These are phyloP conservation scores for Chymomyza costata DNA, from an alignment of 1,140 invertebrate species.

Conservation along the genomic window DNA sequence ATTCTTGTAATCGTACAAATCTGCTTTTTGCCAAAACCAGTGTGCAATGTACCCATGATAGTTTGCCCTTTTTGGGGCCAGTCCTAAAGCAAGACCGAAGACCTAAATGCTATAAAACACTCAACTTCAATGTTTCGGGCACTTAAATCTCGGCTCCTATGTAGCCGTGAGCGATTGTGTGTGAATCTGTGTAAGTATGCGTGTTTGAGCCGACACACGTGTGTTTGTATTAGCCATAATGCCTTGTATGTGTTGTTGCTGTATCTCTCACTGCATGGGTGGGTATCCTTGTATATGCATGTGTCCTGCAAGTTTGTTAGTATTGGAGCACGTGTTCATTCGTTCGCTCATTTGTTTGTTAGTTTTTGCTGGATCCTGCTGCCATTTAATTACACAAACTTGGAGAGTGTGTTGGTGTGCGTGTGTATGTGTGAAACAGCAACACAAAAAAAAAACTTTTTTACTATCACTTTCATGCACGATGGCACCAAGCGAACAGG, in stretches of 20 bases:
- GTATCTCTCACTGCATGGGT: conserved; percentile 3
- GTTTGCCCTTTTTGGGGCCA: too few relatives aligned
- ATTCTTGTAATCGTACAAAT: too few relatives aligned
- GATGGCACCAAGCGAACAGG: conserved; percentile 7
- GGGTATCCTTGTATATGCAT: conserved; percentile 2
- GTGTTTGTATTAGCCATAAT: conserved; percentile 16
- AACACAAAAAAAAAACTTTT: conserved; percentile 29
- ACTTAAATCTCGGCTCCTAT: conserved; percentile 37
- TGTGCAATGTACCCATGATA: too few relatives aligned
- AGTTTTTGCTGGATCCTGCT: conserved; percentile 7
- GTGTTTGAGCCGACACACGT: conserved; percentile 20
- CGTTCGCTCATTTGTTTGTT: conserved; percentile 27
- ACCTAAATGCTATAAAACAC: too few relatives aligned
- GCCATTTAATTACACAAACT: conserved; percentile 34
- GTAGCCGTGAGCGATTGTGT: background rate
- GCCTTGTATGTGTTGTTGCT: conserved; percentile 6
- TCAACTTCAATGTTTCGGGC: conserved; percentile 14
- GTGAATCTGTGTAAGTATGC: conserved; percentile 15
- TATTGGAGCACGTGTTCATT: conserved; percentile 16
- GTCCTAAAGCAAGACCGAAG: too few relatives aligned
- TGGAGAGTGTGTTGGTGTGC: too few relatives aligned
- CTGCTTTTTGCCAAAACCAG: too few relatives aligned
- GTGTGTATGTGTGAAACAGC: conserved; percentile 17
- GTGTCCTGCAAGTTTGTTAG: background rate
- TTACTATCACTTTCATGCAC: conserved; percentile 56